Base-by-base conservation (phyloP, 2,113 vertebrate genomes). In the Ramphastos sulfuratus region DNA sequence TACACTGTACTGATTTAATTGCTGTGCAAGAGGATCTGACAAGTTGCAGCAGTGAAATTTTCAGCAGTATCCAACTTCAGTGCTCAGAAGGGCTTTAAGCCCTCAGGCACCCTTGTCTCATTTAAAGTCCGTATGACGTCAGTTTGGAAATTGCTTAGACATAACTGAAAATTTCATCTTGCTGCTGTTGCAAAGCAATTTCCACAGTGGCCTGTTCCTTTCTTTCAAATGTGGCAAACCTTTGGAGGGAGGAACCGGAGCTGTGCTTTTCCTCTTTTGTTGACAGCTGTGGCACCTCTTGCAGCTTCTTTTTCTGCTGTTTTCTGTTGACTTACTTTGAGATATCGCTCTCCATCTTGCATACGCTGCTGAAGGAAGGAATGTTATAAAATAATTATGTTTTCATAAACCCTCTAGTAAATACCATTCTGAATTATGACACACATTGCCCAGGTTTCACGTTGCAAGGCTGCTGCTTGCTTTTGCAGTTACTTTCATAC, bases 401-500 rank as follows among this genome's bases (percentile, higher is more conserved):
- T 98, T 97, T 97, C 97, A 94, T 97, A 97, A 97, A 95, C 92
- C 94, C 92, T 95, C 92, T 97, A 94, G 94, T 98, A 98, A 98
- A 98, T 97, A 97, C 94, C 95, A 97, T 95, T 95, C 97, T 71
- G 30, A 98, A 96, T 98, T 97, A 97, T 46, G 72, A 96, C 97
- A 97, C 64, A n/a, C 96, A 96, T 97, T 97, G 97, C 96, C 96
- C 97, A 97, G 98, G 96, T 98, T 98, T 97, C 95, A 96, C 76
- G 59, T 97, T 98, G 96, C 97, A 96, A 97, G 97, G 95, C 97
- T 98, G 96, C 96, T 42, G 89, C 96, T 97, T 96, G 95, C 96
- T 97, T 93, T 97, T 97, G 93, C 97, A 94, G 92, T 97, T 97
- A 95, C 89, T 96, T 97, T 97, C 97, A 96, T 98, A 93, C 96